Evolutionary conservation across 2,797 vertebrate genomes (phyloP).

Genomic region (Pogoniulus pusillus): DNA sequence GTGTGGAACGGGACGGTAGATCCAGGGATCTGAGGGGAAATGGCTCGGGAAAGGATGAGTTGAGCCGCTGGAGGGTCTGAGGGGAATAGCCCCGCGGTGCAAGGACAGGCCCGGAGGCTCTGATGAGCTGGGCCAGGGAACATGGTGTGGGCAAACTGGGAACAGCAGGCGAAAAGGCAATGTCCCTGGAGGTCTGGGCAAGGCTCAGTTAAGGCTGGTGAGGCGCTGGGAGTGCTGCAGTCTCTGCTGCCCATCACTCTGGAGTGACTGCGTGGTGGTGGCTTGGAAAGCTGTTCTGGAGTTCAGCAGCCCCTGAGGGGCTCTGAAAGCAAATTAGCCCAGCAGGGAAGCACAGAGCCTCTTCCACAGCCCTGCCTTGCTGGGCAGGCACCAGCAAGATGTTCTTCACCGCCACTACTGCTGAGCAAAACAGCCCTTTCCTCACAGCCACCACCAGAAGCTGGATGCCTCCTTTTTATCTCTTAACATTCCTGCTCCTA

Average conservation of each 20-base stretch:
- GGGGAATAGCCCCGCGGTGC: not conserved
- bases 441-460: accelerated
- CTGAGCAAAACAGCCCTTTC: accelerated
- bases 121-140: not conserved
- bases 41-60: too few relatives aligned
- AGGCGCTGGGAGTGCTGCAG: not conserved
- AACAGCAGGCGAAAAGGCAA: not conserved
- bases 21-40: too few relatives aligned
- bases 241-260: accelerated
- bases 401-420: too few relatives aligned
- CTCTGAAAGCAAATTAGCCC: too few relatives aligned
- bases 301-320: not conserved
- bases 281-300: accelerated
- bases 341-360: accelerated
- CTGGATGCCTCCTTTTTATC: not conserved
- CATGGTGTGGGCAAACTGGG: too few relatives aligned
- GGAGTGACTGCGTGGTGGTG: accelerated
- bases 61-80: not conserved
- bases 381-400: too few relatives aligned
- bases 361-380: not conserved
- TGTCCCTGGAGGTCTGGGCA: too few relatives aligned
- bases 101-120: too few relatives aligned
- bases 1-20: too few relatives aligned
- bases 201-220: accelerated
- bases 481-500: accelerated